These are phyloP conservation scores for Caradrina clavipalpis DNA, from an alignment of 2,888 invertebrate genomes.

Conservation along the genomic window DNA sequence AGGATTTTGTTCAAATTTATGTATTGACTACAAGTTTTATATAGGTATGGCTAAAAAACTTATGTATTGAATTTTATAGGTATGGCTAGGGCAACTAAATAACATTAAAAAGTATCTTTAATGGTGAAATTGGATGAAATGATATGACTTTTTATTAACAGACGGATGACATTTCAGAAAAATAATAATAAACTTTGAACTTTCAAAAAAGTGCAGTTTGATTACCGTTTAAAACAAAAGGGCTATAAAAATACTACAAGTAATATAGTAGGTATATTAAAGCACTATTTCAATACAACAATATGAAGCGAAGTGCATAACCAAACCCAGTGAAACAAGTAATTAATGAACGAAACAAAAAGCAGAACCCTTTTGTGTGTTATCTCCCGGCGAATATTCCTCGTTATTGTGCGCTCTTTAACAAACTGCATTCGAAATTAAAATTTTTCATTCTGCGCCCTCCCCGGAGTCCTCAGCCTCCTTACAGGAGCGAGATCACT, in stretches of 20 bases:
- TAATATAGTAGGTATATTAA: neutral
- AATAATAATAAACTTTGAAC: too few relatives aligned
- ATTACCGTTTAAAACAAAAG: neutral
- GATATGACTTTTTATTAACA: too few relatives aligned
- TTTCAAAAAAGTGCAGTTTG: too few relatives aligned
- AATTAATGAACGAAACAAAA: conserved; percentile 82
- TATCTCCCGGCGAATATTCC: conserved; percentile 83
- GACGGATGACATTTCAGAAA: too few relatives aligned
- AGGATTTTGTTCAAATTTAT: neutral
- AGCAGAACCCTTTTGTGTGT: conserved; percentile 85
- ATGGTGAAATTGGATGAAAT: too few relatives aligned
- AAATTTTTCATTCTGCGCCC: conserved; percentile 87
- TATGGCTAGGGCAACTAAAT: too few relatives aligned
- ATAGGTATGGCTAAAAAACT: too few relatives aligned
- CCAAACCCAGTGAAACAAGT: conserved; percentile 79
- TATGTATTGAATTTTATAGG: too few relatives aligned
- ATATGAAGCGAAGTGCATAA: conserved; percentile 61
- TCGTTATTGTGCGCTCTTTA: conserved; percentile 88
- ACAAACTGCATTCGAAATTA: conserved; percentile 91
- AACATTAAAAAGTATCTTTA: too few relatives aligned
- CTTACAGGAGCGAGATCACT: conserved; percentile 81
- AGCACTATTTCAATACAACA: conserved; percentile 43
- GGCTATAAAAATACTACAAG: neutral
- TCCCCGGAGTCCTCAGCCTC: conserved; percentile 68
- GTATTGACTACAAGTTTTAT: too few relatives aligned